Percentiles rank a stretch among this genome's conserved stretches.
These are phyloP conservation scores for Dione juno DNA, from an alignment of 2,888 invertebrate species.

Conservation along the genomic window DNA sequence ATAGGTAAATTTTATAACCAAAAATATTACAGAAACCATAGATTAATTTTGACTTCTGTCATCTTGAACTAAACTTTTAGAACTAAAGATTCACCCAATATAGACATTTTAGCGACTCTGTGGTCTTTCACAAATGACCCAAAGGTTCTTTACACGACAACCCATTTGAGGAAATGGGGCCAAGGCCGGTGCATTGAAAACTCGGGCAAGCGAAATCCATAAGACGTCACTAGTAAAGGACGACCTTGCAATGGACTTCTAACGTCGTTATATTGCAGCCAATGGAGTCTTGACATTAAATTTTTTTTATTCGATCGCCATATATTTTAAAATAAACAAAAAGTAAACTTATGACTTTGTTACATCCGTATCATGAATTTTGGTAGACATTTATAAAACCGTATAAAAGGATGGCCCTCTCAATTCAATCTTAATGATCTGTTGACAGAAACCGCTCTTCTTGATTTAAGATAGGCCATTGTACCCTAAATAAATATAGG, in stretches of 20 bases:
- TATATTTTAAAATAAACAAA: no score
- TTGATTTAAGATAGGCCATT: slow-evolving; percentile 9
- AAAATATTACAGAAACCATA: no score
- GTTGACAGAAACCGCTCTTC: slow-evolving; percentile 13
- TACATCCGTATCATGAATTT: neutral
- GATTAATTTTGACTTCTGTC: no score
- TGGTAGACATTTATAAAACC: neutral
- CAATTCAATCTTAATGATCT: slow-evolving; percentile 10
- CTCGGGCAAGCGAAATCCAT: slow-evolving; percentile 34
- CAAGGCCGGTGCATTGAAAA: slow-evolving; percentile 41
- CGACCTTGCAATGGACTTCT: slow-evolving; percentile 23
- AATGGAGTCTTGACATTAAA: neutral
- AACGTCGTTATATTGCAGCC: slow-evolving; percentile 16
- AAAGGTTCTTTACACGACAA: slow-evolving; percentile 37
- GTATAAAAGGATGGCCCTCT: neutral
- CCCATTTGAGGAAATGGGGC: slow-evolving; percentile 40
- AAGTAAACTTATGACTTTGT: neutral
- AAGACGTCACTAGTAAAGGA: slow-evolving; percentile 36
- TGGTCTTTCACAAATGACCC: slow-evolving; percentile 32
- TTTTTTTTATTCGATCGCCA: neutral
- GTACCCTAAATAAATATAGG: slow-evolving; percentile 3
- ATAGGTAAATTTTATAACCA: neutral
- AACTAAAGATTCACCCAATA: slow-evolving; percentile 19
- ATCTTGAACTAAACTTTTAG: no score
- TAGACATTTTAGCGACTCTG: slow-evolving; percentile 21